Evolutionary conservation across 2,113 vertebrate genomes (phyloP), one percentile per base, ranked within the genome.

Genomic region (Rhinopomastus cyanomelas): DNA sequence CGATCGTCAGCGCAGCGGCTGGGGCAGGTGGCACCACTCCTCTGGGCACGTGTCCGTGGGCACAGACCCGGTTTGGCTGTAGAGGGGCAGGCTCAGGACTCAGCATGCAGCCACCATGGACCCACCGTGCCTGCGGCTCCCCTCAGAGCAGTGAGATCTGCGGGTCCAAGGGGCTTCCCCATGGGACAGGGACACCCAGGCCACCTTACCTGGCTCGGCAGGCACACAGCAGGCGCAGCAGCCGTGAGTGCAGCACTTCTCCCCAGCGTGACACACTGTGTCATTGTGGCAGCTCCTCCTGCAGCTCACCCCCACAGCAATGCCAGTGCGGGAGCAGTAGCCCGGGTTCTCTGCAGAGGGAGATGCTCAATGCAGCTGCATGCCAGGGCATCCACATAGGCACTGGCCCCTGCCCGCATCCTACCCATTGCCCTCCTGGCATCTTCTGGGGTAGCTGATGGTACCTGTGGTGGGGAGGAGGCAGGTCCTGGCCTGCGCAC

Each of bases 391-490:
- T 55, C 5, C 0, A 6, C 5, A 13, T 1, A 9, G 56, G 7
- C 57, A 44, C 37, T 5, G 0, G 22, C 13, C 52, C 39, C 67
- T 1, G 0, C 36, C 69, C 13, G 4, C 53, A 69, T 26, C 85
- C 87, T 81, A 30, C n/a, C 72, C 62, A 0, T 5, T 2, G 0
- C 65, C 79, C 5, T 0, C 0, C 42, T n/a, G 59, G 53, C 75
- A n/a, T 29, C 53, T 36, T 19, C 2, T 1, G 11, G 46, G 32
- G 5, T 6, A 42, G 26, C 22, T 1, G 10, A 36, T 0, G 0
- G 15, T 94, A 96, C 96, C 96, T 93, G 84, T 17, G 32, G 34
- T 14, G n/a, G 94, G 94, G 53, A 95, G 95, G 34, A 90, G 64
- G 67, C 96, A 96, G 88, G 23, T 81, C 75, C 78, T 74, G 57